phyloP scores from a whole-genome alignment of 2,888 invertebrate species.

The Euclidia mi region DNA sequence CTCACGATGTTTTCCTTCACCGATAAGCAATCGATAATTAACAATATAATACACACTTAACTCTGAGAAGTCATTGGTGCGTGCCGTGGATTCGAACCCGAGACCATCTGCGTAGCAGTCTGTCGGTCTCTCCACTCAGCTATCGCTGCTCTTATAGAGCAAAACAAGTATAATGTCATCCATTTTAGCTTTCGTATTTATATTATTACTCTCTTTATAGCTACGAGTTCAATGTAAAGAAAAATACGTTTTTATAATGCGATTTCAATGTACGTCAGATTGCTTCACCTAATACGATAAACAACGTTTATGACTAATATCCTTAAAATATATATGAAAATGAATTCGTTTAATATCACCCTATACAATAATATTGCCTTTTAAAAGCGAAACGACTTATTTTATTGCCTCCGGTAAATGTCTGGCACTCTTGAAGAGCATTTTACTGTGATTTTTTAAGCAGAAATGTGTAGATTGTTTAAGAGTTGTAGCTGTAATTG shows the following conservation, averaged over 20 bases:
- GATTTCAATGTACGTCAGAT: neutral
- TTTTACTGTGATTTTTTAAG: constrained; percentile 12
- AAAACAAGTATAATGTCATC: too few relatives aligned
- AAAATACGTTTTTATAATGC: neutral
- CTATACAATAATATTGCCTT: constrained; percentile 23
- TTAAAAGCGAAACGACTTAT: constrained; percentile 18
- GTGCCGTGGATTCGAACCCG: too few relatives aligned
- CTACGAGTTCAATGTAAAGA: neutral
- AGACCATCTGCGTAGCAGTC: too few relatives aligned
- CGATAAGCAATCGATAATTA: too few relatives aligned
- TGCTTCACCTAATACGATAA: constrained; percentile 14
- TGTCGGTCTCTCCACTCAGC: too few relatives aligned
- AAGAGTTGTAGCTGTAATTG: constrained; percentile 4
- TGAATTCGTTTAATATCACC: constrained; percentile 21
- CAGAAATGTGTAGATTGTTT: constrained; percentile 2
- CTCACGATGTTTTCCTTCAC: too few relatives aligned
- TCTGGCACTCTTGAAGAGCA: constrained; percentile 6
- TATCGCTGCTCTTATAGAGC: too few relatives aligned
- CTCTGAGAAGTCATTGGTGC: too few relatives aligned
- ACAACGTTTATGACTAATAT: constrained; percentile 18
- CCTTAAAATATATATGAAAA: constrained; percentile 17
- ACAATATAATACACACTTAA: too few relatives aligned
- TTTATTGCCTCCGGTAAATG: constrained; percentile 18
- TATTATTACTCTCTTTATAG: too few relatives aligned
- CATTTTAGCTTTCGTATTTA: too few relatives aligned